Evolutionary conservation across 2,888 invertebrate species (phyloP), one percentile per base, ranked within the genome.

Genomic region (Cephus runcator): DNA sequence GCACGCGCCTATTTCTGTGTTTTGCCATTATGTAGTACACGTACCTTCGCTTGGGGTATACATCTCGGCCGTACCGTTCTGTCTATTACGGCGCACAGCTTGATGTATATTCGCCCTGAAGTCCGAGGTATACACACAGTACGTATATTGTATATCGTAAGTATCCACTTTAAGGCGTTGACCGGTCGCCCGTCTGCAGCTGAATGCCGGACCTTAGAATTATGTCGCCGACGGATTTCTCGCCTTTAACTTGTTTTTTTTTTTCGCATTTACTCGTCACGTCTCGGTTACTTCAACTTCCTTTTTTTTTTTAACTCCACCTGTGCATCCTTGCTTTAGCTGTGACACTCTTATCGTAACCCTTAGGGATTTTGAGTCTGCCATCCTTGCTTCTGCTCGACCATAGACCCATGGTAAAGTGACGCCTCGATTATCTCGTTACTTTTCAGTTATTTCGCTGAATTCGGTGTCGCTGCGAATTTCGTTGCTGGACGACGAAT

Each of bases 271-370:
- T 23, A 23, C 56, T 9, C 56, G 23, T 56, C 56, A 23, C 9
- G 56, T 56, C 9, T 11, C 69, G n/a, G 12, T 36, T 76, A 23
- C 35, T n/a, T 69, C 3, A 30, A 12, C 30, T 34, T 75, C 69
- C 40, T 34, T 71, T 40, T 79, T 69, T 80, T 79, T 75, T 76
- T 36, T 11, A 11, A 36, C n/a, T 75, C 56, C 34, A 40, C 68
- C 40, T 34, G 12, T 68, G 35, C 31, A 73, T 34, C 69, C 71
- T 73, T 33, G 56, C 23, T 23, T 23, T 2, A 9, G 9, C 56
- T 15, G 23, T 15, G 23, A 6, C 56, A 1, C 23, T 15, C 23
- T 56, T 23, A 56, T 56, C 56, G 2, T 56, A 23, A 56, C 9
- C 56, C 56, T 23, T 56, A 9, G 56, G 9, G 23, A 56, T 23